Base-by-base conservation (phyloP, 1,140 invertebrate species). In the Brachionus asplanchnoidis region DNA sequence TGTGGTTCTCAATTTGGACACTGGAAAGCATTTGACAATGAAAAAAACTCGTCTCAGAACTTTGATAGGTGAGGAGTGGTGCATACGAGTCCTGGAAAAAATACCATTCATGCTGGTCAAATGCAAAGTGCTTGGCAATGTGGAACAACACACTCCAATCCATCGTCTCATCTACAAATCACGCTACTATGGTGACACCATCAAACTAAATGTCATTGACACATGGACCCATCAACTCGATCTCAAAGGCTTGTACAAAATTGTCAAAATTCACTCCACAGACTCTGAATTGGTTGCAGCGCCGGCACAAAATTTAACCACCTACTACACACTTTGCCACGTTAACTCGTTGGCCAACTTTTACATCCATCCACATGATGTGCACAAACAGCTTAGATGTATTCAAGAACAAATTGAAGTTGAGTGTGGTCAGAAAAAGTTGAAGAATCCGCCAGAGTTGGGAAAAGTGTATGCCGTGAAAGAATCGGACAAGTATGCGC, bases 341-440 rank as follows among this genome's bases (percentile, higher is more conserved):
- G 68, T 73, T 2, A 73, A 73, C 36, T 73, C 68, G 1, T 42
- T 73, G 17, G 42, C 12, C 8, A 73, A 42, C 12, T 77, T 77
- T n/a, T 77, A 77, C 44, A 77, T 50, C 7, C 73, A 77, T 50
- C 73, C 40, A 73, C 68, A 73, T 20, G 73, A 77, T 46, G 20
- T 26, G 14, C 11, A 77, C 4, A 77, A 77, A 8, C 73, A 77
- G 26, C n/a, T 77, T 26, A 77, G 53, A 77, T 77, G 53, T 50
- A 77, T 77, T 6, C 73, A 77, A 77, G 73, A 77, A 12, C 73
- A 77, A 50, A 77, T 77, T 11, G 17, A 50, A 53, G 8, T 50
- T n/a, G 73, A 77, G 23, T 20, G 8, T 12, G 73, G 42, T 1
- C 17, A 23, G 5, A 82, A 60, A 60, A 60, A 46, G n/a, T 5